Evolutionary conservation across 1,140 invertebrate species (phyloP), one percentile per base, ranked within the genome.

Genomic region (Homalodisca vitripennis): DNA sequence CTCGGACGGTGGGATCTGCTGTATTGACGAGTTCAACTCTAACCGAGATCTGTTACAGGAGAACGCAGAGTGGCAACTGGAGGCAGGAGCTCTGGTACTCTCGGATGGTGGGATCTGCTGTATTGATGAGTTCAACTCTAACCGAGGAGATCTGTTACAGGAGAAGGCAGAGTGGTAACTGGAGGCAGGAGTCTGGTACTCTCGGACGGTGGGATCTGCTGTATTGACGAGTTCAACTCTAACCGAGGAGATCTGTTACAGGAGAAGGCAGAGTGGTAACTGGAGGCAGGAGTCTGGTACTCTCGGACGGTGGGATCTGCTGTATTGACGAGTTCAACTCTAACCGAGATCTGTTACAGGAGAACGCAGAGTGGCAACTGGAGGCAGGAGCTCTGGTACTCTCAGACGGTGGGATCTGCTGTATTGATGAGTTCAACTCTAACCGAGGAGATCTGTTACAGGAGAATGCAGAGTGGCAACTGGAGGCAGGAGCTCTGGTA

Each of bases 251-350:
- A 90, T 71, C 20, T 30, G 27, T 13, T 64, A 55, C 72, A 90
- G 87, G 88, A 92, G 83, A 85, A 88, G 69, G 90, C 91, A 41
- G 91, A 92, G 77, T 94, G 92, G 92, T 90, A 93, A 72, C 79
- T 96, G 70, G 94, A 96, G 81, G 94, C 92, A 41, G 92, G 92
- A 26, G 92, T 92, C 78, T 94, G 41, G 92, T 94, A 1, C 78
- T 93, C 63, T 87, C 91, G 0, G 93, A 97, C 76, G 92, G 93
- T 34, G 94, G 94, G 13, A 85, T 94, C 55, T 97, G 94, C 78
- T 97, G 94, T 78, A 94, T 97, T 64, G 95, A 98, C 81, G 94
- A 98, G 79, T 94, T 98, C 78, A 88, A 87, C 66, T 90, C 90
- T 41, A 89, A 94, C 78, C 84, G 84, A 71, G 87, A 91, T 71